Percentiles rank a stretch among this genome's conserved stretches.
phyloP scores from a whole-genome alignment of 2,888 invertebrate species.

The Catonia carolina region DNA sequence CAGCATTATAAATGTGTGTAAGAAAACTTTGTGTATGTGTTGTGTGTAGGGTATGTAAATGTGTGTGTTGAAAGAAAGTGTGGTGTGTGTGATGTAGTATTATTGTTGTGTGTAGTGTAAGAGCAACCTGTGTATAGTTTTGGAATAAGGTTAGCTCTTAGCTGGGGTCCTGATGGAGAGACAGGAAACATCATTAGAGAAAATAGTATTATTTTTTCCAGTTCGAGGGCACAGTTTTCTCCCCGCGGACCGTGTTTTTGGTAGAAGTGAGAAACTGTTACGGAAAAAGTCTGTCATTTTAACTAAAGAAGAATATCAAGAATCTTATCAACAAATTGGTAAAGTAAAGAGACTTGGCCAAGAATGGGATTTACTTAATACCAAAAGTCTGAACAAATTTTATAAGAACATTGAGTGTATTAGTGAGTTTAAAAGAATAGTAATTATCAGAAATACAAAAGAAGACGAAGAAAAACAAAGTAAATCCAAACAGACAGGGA shows the following conservation, averaged over 20 bases:
- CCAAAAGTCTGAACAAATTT: slow-evolving; percentile 13
- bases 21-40: too few species aligned
- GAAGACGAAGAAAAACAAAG: slow-evolving; percentile 12
- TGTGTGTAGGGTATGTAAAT: too few species aligned
- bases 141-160: too few species aligned
- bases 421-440: slow-evolving; percentile 11
- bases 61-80: too few species aligned
- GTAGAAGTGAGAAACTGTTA: not conserved
- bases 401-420: slow-evolving; percentile 16
- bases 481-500: slow-evolving; percentile 4
- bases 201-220: not conserved
- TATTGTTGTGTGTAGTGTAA: too few species aligned
- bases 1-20: too few species aligned
- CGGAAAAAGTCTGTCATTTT: not conserved
- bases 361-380: slow-evolving; percentile 5
- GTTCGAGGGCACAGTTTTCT: not conserved
- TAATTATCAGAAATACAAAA: slow-evolving; percentile 4
- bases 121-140: too few species aligned
- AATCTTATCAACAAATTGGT: not conserved
- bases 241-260: not conserved
- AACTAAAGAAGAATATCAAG: not conserved
- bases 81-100: too few species aligned
- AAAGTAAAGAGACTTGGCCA: not conserved
- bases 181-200: not conserved
- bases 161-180: too few species aligned